Percentiles rank a stretch among this genome's conserved stretches.
Conservation (phyloP, 2,113 vertebrate species). For the Mormyrus iriodes region DNA sequence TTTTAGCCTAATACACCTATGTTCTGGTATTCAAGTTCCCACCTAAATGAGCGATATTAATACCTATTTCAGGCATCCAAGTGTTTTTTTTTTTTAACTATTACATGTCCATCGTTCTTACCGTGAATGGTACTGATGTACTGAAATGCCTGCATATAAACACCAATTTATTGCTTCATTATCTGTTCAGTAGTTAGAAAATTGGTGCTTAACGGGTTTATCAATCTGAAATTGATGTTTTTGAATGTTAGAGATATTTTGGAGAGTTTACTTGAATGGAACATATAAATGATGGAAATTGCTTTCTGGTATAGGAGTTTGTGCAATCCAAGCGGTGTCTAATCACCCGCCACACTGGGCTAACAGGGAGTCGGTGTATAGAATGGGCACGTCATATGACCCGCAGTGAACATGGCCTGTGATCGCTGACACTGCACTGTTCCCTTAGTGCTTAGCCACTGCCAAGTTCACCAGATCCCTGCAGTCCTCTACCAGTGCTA, state of each 20-base stretch:
- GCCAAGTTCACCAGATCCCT: conserved; percentile 76
- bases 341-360: neutral
- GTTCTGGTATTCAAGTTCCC: neutral
- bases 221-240: too few relatives aligned
- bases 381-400: neutral
- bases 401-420: neutral
- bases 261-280: neutral
- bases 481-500: conserved; percentile 81
- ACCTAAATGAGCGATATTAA: neutral
- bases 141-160: neutral
- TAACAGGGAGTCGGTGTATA: neutral
- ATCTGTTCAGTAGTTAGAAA: too few relatives aligned
- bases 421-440: conserved; percentile 12
- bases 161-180: too few relatives aligned
- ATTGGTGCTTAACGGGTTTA: too few relatives aligned
- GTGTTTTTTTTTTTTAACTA: neutral
- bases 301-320: neutral
- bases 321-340: neutral
- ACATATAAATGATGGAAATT: neutral
- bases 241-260: neutral
- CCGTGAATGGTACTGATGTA: neutral
- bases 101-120: neutral
- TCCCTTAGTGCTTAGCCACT: conserved; percentile 78
- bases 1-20: neutral
- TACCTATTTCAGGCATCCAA: neutral